Percentiles rank a stretch among this genome's conserved stretches.
Conservation (phyloP, 1,140 invertebrate species). For the Anastrepha obliqua region DNA sequence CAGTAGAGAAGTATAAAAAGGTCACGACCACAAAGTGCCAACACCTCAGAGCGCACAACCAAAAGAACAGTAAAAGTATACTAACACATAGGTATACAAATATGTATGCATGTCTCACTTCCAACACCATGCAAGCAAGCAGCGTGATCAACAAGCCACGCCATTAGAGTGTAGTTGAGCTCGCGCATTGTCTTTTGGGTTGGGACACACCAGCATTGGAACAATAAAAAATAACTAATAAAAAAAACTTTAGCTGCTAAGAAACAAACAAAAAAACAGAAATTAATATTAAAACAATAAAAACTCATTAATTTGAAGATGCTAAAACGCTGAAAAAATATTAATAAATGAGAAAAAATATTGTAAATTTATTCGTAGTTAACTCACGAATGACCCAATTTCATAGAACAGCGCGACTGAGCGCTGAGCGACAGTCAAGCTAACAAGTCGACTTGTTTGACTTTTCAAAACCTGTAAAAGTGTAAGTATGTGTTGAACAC, state of each 20-base stretch:
- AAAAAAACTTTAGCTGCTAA: not conserved
- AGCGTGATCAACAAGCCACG: not conserved
- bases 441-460: not conserved
- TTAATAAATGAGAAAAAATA: slow-evolving; percentile 46
- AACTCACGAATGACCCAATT: slow-evolving; percentile 51
- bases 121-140: not conserved
- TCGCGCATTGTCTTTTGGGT: not conserved
- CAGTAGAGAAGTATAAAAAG: not conserved
- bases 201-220: not conserved
- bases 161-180: not conserved
- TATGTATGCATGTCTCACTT: not conserved
- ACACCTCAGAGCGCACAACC: not conserved
- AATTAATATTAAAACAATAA: slow-evolving; percentile 41
- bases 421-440: not conserved
- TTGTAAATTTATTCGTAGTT: slow-evolving; percentile 21
- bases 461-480: slow-evolving; percentile 8
- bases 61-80: not conserved
- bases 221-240: not conserved
- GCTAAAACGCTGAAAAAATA: slow-evolving; percentile 4
- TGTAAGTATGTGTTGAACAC: too few species aligned
- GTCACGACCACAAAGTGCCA: not conserved
- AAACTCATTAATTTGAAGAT: slow-evolving; percentile 44
- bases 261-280: not conserved
- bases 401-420: not conserved
- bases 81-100: not conserved